Evolutionary conservation across 2,797 vertebrate species (phyloP).

Genomic region (Tamandua tetradactyla): DNA sequence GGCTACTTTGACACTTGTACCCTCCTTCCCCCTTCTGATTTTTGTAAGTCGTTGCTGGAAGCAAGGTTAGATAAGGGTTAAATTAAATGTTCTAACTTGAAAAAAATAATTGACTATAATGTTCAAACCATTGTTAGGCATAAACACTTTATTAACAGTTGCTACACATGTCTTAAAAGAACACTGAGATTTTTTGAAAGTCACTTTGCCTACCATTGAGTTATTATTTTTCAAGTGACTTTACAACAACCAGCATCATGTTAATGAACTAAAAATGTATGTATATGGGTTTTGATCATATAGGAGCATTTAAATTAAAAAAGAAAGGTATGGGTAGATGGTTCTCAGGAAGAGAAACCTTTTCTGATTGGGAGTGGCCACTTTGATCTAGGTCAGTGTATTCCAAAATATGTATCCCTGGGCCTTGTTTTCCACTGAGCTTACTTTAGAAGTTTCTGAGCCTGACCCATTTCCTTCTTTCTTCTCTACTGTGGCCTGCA

Average conservation of each 20-base stretch:
- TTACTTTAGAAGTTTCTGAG: neutral
- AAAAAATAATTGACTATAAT: neutral
- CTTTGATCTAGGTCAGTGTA: neutral
- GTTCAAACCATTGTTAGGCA: neutral
- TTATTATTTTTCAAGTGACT: constrained; percentile 33
- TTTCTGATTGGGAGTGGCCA: constrained; percentile 46
- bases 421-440: neutral
- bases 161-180: constrained; percentile 28
- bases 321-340: neutral
- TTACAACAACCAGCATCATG: neutral
- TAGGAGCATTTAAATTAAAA: constrained; percentile 17
- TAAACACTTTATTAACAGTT: constrained; percentile 20
- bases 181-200: constrained; percentile 45
- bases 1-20: neutral
- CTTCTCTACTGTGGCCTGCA: neutral
- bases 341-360: neutral
- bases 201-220: neutral
- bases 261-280: neutral
- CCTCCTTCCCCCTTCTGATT: neutral
- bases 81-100: neutral
- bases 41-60: neutral
- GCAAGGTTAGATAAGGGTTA: neutral
- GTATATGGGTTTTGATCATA: neutral
- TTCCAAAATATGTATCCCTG: neutral
- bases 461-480: neutral